Conservation (phyloP, 2,113 vertebrate genomes). For the Sturnira hondurensis region DNA sequence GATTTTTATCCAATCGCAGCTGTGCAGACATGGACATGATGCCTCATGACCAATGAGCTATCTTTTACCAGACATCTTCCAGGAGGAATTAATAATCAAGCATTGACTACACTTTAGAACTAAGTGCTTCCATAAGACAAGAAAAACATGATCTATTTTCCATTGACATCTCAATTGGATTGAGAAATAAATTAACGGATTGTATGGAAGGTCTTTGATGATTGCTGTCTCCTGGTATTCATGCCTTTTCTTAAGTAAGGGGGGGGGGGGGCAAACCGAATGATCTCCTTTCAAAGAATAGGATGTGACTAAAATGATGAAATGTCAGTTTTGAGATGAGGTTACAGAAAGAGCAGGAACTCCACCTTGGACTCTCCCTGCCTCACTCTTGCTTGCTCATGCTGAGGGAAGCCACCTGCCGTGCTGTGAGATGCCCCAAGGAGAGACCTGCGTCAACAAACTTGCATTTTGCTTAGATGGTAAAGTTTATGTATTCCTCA, state of each 20-base stretch:
- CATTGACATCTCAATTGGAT: background rate
- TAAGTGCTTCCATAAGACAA: background rate
- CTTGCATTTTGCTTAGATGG: background rate
- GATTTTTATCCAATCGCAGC: background rate
- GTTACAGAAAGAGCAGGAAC: background rate
- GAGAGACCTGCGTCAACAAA: background rate
- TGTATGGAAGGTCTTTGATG: background rate
- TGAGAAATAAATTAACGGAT: background rate
- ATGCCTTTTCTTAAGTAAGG: background rate
- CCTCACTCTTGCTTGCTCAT: background rate
- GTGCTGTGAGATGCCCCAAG: background rate
- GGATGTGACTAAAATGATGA: background rate
- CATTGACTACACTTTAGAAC: background rate
- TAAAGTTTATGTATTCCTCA: background rate
- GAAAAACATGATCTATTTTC: background rate
- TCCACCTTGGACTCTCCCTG: background rate
- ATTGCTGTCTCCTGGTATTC: background rate
- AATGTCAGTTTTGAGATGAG: background rate
- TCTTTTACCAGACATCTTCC: background rate
- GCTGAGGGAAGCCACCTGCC: background rate
- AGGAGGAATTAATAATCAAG: background rate
- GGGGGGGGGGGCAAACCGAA: background rate
- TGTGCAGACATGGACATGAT: background rate
- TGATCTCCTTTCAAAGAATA: background rate
- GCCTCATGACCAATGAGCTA: background rate